Evolutionary conservation across 2,113 vertebrate genomes (phyloP), one percentile per base, ranked within the genome.

Genomic region (Bucco capensis): DNA sequence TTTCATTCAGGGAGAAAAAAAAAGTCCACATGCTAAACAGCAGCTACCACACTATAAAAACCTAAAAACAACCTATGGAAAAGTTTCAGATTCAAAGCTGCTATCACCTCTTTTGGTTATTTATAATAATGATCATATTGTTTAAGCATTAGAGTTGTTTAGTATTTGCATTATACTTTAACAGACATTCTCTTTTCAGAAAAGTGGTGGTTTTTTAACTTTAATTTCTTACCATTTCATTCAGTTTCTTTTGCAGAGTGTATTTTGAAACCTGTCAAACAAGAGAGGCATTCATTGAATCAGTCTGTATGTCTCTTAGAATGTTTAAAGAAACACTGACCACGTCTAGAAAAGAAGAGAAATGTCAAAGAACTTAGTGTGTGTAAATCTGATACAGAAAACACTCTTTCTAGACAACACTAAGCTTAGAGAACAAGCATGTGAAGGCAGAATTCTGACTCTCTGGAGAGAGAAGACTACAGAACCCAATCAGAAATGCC

Each of bases 191-290:
- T 77, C 23, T 62, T 85, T 56, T 86, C n/a, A 88, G 61, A 83
- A 37, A 70, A 77, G 35, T 28, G 66, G 37, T 61, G 1, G 40
- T 50, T 21, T 37, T 71, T 83, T 65, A 27, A 14, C 4, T 75
- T 89, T 64, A 71, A 67, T 94, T 94, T 97, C 99, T 99, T 98
- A 99, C 99, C 98, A 98, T 97, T 97, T 99, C 99, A 51, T 95
- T 98, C 86, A 98, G 95, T 97, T 98, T 99, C 98, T 99, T 99
- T 97, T 99, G 98, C 96, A 99, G 98, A 97, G 97, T 98, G 97
- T 98, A 99, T 95, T 99, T 98, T 95, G 98, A 98, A 97, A 99
- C 97, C 99, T 99, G 98, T 89, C 97, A 98, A 97, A 98, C 40
- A 89, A 79, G 50, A 96, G 78, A 96, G 82, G 17, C 47, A 78